phyloP scores from a whole-genome alignment of 2,888 invertebrate species.

The Clepsis dumicolana region DNA sequence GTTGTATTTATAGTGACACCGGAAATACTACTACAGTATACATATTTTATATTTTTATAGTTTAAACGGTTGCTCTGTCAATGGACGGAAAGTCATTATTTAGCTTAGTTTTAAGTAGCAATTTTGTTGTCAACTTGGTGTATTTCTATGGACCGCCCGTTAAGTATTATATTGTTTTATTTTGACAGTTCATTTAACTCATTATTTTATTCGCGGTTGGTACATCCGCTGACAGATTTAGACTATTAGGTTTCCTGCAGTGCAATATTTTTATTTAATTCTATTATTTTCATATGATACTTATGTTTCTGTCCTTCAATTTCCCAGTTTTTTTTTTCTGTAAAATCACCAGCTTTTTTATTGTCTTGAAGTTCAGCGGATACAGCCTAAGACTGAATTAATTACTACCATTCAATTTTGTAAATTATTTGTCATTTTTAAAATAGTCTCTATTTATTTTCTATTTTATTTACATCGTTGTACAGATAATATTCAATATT shows the following conservation, averaged over 20 bases:
- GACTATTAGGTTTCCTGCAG: slow-evolving; percentile 11
- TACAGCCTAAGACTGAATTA: slow-evolving; percentile 42
- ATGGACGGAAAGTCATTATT: slow-evolving; percentile 38
- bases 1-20: background rate
- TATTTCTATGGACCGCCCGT: slow-evolving; percentile 25
- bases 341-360: background rate
- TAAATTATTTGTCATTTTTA: slow-evolving; percentile 22
- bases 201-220: slow-evolving; percentile 29
- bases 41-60: slow-evolving; percentile 35
- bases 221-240: slow-evolving; percentile 28
- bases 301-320: background rate
- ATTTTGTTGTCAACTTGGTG: slow-evolving; percentile 39
- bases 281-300: background rate
- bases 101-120: slow-evolving; percentile 42
- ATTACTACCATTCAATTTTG: slow-evolving; percentile 31
- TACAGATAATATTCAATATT: slow-evolving; percentile 24
- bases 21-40: slow-evolving; percentile 27
- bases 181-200: slow-evolving; percentile 28
- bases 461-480: slow-evolving; percentile 25
- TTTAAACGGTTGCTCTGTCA: slow-evolving; percentile 33
- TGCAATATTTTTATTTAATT: slow-evolving; percentile 30
- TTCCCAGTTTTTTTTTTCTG: background rate
- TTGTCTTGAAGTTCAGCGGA: slow-evolving; percentile 12
- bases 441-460: slow-evolving; percentile 34
- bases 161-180: slow-evolving; percentile 39